Evolutionary conservation across 1,140 invertebrate species (phyloP).

Genomic region (Pogonognathellus flavescens): DNA sequence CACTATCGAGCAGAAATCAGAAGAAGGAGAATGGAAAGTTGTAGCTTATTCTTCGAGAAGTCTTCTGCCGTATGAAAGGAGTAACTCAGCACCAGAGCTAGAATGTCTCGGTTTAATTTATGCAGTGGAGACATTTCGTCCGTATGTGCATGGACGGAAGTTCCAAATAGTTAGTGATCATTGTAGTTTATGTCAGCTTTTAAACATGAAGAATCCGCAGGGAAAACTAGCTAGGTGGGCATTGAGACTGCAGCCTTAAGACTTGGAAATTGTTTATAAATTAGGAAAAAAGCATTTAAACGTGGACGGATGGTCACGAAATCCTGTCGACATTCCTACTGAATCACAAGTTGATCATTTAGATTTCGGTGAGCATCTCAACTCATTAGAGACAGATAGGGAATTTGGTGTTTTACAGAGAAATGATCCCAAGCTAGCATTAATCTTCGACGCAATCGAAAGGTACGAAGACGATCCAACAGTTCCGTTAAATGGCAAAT

Average conservation of each 20-base stretch:
- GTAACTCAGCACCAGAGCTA: constrained; percentile 68
- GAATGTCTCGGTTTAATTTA: constrained; percentile 70
- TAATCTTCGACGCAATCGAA: neutral
- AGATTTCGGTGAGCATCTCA: neutral
- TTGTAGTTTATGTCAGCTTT: neutral
- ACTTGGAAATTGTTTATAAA: neutral
- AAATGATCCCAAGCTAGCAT: neutral
- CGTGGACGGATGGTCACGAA: neutral
- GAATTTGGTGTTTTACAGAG: neutral
- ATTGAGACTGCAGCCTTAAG: neutral
- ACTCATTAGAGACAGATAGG: neutral
- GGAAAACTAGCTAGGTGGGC: constrained; percentile 12
- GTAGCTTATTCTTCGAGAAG: neutral
- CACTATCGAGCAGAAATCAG: neutral
- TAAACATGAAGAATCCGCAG: constrained; percentile 12
- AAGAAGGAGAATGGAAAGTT: neutral
- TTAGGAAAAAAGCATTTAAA: neutral
- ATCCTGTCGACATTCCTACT: neutral
- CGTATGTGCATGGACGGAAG: constrained; percentile 69
- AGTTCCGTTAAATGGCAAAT: neutral
- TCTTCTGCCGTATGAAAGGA: neutral
- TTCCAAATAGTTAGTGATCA: constrained; percentile 10
- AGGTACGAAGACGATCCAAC: neutral
- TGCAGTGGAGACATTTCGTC: constrained; percentile 69
- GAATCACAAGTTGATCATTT: neutral